A percentile compares a stretch with the other conserved stretches of the same genome.
phyloP scores from a whole-genome alignment of 2,888 invertebrate genomes.

The Heliconius sara region DNA sequence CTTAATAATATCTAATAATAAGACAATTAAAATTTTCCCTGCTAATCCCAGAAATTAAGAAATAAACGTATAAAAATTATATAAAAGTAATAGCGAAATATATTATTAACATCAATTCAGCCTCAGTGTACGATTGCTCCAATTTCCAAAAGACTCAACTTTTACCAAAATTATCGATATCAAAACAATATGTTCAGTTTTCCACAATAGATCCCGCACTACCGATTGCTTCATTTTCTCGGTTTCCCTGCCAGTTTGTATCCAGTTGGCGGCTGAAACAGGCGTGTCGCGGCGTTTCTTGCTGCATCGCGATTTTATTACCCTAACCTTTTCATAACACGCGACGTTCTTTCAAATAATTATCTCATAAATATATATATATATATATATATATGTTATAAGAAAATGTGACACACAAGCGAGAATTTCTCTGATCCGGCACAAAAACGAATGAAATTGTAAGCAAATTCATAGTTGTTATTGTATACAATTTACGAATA shows the following conservation, averaged over 20 bases:
- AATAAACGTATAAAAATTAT: too few relatives aligned
- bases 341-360: constrained; percentile 45
- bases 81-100: too few relatives aligned
- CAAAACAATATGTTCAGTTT: neutral
- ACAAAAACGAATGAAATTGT: constrained; percentile 51
- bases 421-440: constrained; percentile 45
- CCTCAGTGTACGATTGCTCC: fast-evolving
- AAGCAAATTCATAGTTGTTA: constrained; percentile 47
- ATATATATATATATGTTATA: constrained; percentile 40
- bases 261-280: constrained; percentile 54
- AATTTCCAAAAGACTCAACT: neutral
- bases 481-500: constrained; percentile 36
- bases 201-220: constrained; percentile 55
- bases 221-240: constrained; percentile 66
- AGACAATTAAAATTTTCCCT: too few relatives aligned
- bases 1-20: too few relatives aligned
- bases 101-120: too few relatives aligned
- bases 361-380: constrained; percentile 42
- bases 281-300: constrained; percentile 46
- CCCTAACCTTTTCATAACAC: constrained; percentile 45
- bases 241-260: constrained; percentile 66
- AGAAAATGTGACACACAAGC: constrained; percentile 57
- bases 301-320: constrained; percentile 47
- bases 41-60: too few relatives aligned
- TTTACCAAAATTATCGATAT: neutral